Percentiles rank a stretch among this genome's conserved stretches.
Conservation (phyloP, 2,113 vertebrate species). For the Tachuris rubrigastra region DNA sequence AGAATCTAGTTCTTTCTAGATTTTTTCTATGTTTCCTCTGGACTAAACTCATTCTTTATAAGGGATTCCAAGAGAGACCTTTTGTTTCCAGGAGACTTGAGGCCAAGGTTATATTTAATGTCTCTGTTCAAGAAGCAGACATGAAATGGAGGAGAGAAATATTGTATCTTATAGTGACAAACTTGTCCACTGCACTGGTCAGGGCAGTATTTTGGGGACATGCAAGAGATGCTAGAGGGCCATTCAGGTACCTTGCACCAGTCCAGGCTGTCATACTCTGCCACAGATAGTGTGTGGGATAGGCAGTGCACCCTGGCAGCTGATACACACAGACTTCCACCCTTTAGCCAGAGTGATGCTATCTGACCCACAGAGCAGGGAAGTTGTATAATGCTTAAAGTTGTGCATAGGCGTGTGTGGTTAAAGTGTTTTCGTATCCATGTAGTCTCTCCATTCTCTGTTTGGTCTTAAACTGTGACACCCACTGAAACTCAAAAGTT, state of each 20-base stretch:
- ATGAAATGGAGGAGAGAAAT: background rate
- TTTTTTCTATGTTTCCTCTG: background rate
- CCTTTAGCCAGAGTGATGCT: background rate
- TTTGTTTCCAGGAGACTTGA: background rate
- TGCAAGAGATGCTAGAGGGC: background rate
- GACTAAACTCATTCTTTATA: background rate
- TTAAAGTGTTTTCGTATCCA: background rate
- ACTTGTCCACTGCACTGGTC: too few relatives aligned
- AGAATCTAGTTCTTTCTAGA: background rate
- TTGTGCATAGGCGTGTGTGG: rapidly evolving
- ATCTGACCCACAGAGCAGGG: background rate
- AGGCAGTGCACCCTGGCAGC: background rate
- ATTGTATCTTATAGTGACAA: background rate
- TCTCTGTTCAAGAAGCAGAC: background rate
- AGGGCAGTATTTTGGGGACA: background rate
- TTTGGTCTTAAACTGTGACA: background rate
- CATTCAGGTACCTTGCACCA: too few relatives aligned
- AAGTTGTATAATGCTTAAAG: background rate
- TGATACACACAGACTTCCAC: background rate
- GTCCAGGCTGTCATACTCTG: background rate
- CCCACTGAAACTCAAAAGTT: background rate
- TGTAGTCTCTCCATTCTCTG: too few relatives aligned
- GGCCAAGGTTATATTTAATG: background rate
- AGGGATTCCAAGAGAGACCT: background rate
- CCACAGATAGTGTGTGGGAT: too few relatives aligned